A percentile compares a stretch with the other conserved stretches of the same genome.
phyloP scores from a whole-genome alignment of 1,140 invertebrate genomes.

The Drosophila fuyamai region DNA sequence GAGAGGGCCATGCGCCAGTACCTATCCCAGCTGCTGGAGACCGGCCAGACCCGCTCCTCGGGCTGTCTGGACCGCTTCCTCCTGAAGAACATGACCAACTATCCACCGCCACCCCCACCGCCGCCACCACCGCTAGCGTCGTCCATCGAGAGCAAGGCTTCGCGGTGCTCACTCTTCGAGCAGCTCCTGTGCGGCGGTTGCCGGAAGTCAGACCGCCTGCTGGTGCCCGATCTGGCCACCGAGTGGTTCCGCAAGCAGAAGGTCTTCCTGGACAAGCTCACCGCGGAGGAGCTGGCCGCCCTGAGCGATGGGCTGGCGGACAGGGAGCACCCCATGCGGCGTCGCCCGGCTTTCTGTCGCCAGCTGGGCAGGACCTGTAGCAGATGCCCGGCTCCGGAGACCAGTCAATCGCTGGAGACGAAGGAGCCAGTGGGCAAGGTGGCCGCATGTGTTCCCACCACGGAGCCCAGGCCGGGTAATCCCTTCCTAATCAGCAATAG shows the following conservation, averaged over 20 bases:
- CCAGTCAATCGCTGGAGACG: not conserved
- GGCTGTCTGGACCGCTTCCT: slow-evolving; percentile 27
- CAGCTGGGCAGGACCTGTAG: not conserved
- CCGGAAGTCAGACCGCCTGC: slow-evolving; percentile 44
- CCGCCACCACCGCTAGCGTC: too few species aligned
- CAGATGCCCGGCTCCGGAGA: not conserved
- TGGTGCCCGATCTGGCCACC: slow-evolving; percentile 74
- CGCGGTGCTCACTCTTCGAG: slow-evolving; percentile 32
- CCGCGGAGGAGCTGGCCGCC: slow-evolving; percentile 9
- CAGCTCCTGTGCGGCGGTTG: slow-evolving; percentile 28
- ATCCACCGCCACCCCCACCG: slow-evolving; percentile 14
- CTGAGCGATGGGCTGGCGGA: not conserved
- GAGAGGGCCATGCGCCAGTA: slow-evolving; percentile 10
- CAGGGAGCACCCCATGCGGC: not conserved
- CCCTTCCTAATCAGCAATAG: slow-evolving; percentile 10
- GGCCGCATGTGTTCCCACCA: slow-evolving; percentile 8
- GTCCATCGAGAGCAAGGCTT: not conserved
- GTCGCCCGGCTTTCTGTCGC: not conserved
- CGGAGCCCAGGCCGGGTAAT: not conserved
- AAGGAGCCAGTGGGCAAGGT: not conserved
- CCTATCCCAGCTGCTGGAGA: slow-evolving; percentile 13
- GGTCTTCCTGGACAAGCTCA: slow-evolving; percentile 44
- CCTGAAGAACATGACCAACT: slow-evolving; percentile 29
- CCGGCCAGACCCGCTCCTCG: not conserved
- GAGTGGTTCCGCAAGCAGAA: slow-evolving; percentile 75